Conservation (phyloP, 2,797 vertebrate species). For the Leuciscus waleckii region DNA sequence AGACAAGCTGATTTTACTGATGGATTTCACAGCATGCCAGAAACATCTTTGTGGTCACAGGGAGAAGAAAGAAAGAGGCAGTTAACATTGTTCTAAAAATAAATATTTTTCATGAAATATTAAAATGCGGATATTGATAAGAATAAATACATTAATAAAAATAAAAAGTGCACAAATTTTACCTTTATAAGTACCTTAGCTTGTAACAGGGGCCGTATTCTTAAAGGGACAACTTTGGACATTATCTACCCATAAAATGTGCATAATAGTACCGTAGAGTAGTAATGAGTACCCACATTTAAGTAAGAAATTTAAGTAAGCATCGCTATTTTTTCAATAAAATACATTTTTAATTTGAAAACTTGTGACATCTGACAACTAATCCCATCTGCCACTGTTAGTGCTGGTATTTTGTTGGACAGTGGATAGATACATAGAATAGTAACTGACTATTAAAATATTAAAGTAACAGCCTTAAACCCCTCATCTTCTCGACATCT, state of each 20-base stretch:
- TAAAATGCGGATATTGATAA: no score
- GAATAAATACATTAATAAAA: not conserved
- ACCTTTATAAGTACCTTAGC: not conserved
- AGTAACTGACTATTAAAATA: not conserved
- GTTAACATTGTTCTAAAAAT: not conserved
- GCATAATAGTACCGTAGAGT: not conserved
- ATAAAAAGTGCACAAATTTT: not conserved
- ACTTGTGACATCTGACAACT: no score
- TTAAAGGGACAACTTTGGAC: not conserved
- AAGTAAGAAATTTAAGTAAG: no score
- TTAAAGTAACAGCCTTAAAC: no score
- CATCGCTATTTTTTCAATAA: no score
- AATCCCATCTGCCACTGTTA: no score
- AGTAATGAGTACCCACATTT: not conserved
- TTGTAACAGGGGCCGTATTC: not conserved
- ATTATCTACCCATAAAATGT: not conserved
- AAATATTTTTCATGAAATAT: not conserved
- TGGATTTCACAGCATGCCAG: conserved; percentile 27
- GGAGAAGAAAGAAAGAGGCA: conserved; percentile 6
- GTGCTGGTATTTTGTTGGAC: not conserved
- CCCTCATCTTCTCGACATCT: not conserved
- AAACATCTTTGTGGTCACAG: conserved; percentile 17
- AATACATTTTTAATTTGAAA: no score
- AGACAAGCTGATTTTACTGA: conserved; percentile 50
- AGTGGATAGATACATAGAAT: not conserved